A percentile compares a stretch with the other conserved stretches of the same genome.
Conservation (phyloP, 2,888 invertebrate species). For the Ormyrus rosae region DNA sequence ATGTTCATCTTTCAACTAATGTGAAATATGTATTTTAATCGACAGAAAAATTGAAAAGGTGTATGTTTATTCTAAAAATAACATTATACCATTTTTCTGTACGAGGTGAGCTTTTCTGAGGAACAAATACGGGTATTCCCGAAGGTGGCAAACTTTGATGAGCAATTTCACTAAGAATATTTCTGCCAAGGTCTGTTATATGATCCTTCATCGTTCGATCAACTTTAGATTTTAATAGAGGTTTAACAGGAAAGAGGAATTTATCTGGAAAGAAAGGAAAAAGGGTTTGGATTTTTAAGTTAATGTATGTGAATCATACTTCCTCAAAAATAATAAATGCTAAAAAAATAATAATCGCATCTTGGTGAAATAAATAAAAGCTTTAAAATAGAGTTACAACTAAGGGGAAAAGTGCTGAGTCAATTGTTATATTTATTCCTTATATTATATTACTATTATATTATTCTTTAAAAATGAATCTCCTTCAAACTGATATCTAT, state of each 20-base stretch:
- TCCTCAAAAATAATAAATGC: not conserved
- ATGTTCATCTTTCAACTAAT: no score
- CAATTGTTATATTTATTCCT: not conserved
- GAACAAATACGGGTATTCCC: conserved; percentile 65
- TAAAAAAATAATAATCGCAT: no score
- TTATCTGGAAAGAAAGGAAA: conserved; percentile 50
- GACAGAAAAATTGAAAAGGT: not conserved
- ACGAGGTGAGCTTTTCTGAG: conserved; percentile 39
- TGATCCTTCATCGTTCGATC: conserved; percentile 51
- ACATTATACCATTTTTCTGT: conserved; percentile 50
- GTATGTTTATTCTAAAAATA: no score
- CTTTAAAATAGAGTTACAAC: no score
- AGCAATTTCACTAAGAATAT: conserved; percentile 69
- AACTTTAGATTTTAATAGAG: conserved; percentile 6
- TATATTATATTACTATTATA: not conserved
- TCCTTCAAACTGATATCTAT: no score
- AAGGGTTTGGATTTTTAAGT: not conserved
- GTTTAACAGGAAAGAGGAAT: conserved; percentile 32
- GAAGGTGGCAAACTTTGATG: conserved; percentile 71
- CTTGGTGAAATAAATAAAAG: no score
- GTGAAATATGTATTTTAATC: no score
- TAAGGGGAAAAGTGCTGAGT: no score
- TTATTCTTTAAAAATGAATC: conserved; percentile 9
- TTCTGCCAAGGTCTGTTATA: conserved; percentile 65
- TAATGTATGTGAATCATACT: no score